Evolutionary conservation across 2,113 vertebrate species (phyloP), one percentile per base, ranked within the genome.

Genomic region (Puffinus mauretanicus): DNA sequence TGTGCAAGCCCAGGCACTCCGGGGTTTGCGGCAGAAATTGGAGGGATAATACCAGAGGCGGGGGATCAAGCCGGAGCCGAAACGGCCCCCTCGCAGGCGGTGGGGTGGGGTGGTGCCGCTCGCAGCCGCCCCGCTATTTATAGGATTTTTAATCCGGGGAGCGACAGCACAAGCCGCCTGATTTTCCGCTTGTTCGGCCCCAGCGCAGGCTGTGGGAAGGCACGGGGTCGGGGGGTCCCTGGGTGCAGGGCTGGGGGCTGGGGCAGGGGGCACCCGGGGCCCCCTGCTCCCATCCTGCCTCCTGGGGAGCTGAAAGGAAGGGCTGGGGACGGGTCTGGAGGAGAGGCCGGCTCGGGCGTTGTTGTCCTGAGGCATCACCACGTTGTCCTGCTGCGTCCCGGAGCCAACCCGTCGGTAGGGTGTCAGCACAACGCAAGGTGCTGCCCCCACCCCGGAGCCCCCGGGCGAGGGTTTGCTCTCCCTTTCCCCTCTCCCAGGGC

Each of bases 341-440:
- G 4, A 2, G 0, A 21, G 73, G 26, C 2, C 1, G 2, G 38
- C 3, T 2, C 4, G 3, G 61, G 1, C 9, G 20, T 3, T 66
- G 34, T 42, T 20, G 4, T n/a, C 42, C 60, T 24, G 32, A 4
- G 29, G 17, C n/a, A 29, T 25, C 61, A 2, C 6, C 61, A 2
- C 6, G 19, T 5, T 64, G 30, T 32, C 27, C 84, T 46, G 18
- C 47, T n/a, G 73, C 25, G 15, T 34, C 34, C 69, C 3, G 0
- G 12, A 5, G 57, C 12, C 12, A 18, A 1, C 14, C 3, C 11
- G 0, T 22, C 73, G 5, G 34, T 0, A 2, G 26, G 77, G 42
- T 49, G 20, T 30, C 7, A 24, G 15, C 1, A 0, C 14, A 69
- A 57, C 3, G 2, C n/a, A 14, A 4, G 2, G 52, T 24, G 73